These are phyloP conservation scores for Silurus lanzhouensis DNA, from an alignment of 2,797 vertebrate species.

Conservation along the genomic window DNA sequence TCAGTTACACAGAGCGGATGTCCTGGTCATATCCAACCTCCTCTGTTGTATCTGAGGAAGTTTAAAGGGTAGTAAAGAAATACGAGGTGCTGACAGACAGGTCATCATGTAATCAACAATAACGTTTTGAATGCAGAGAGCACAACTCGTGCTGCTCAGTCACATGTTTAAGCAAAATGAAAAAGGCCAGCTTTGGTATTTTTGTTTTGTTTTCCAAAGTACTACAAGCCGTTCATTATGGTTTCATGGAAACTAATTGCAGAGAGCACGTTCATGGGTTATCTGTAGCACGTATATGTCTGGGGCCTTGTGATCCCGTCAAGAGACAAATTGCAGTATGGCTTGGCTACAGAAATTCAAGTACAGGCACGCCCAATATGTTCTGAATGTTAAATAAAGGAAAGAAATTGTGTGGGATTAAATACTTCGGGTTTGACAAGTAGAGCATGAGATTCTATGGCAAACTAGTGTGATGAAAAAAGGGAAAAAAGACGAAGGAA, in stretches of 20 bases:
- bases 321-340: constrained; percentile 27
- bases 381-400: constrained; percentile 12
- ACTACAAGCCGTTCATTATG: neutral
- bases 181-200: neutral
- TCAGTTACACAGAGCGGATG: constrained; percentile 40
- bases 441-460: constrained; percentile 20
- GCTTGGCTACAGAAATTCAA: constrained; percentile 36
- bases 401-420: constrained; percentile 27
- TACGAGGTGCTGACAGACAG: constrained; percentile 31
- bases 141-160: neutral
- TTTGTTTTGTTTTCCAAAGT: neutral
- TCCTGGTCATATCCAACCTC: constrained; percentile 49
- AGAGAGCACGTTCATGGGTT: constrained; percentile 23
- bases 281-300: constrained; percentile 20
- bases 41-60: constrained; percentile 34
- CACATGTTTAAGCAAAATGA: neutral
- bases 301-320: constrained; percentile 14
- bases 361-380: constrained; percentile 32
- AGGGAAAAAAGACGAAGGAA: constrained; percentile 33
- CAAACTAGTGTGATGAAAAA: constrained; percentile 30
- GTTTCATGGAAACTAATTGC: constrained; percentile 32
- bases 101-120: constrained; percentile 9
- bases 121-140: neutral
- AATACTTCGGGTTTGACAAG: constrained; percentile 17
- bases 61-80: constrained; percentile 29